These are phyloP conservation scores for Phalera bucephala DNA, from an alignment of 2,888 invertebrate species.

Conservation along the genomic window DNA sequence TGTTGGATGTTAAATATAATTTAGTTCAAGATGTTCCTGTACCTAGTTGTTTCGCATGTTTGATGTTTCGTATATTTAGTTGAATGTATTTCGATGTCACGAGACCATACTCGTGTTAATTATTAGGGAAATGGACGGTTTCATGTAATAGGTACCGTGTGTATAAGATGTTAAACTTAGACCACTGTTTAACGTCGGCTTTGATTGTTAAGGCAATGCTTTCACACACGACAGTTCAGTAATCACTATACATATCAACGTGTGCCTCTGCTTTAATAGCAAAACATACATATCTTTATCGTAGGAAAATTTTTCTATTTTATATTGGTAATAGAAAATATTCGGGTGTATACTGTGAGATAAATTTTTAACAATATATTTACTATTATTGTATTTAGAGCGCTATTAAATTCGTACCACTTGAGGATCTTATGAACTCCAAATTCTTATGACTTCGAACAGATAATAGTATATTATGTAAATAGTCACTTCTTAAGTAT, in stretches of 20 bases:
- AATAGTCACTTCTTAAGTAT: constrained; percentile 67
- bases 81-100: constrained; percentile 37
- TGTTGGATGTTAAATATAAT: constrained; percentile 40
- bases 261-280: constrained; percentile 81
- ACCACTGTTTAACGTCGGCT: constrained; percentile 53
- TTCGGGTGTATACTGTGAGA: constrained; percentile 69
- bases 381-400: constrained; percentile 68
- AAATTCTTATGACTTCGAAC: constrained; percentile 80
- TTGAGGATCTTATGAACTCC: constrained; percentile 78
- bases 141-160: constrained; percentile 39
- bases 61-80: constrained; percentile 44
- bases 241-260: constrained; percentile 79
- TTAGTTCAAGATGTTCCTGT: constrained; percentile 66
- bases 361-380: constrained; percentile 74
- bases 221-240: constrained; percentile 52
- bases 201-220: constrained; percentile 73
- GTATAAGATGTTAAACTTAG: constrained; percentile 42
- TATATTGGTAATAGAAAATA: constrained; percentile 60
- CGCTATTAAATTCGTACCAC: constrained; percentile 73
- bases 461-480: constrained; percentile 76
- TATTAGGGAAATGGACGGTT: constrained; percentile 27
- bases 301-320: constrained; percentile 73
- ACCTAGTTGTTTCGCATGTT: constrained; percentile 43
- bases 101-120: too few species aligned
- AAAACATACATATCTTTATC: constrained; percentile 75